Evolutionary conservation across 2,888 invertebrate species (phyloP), one percentile per base, ranked within the genome.

Genomic region (Urechis unicinctus): DNA sequence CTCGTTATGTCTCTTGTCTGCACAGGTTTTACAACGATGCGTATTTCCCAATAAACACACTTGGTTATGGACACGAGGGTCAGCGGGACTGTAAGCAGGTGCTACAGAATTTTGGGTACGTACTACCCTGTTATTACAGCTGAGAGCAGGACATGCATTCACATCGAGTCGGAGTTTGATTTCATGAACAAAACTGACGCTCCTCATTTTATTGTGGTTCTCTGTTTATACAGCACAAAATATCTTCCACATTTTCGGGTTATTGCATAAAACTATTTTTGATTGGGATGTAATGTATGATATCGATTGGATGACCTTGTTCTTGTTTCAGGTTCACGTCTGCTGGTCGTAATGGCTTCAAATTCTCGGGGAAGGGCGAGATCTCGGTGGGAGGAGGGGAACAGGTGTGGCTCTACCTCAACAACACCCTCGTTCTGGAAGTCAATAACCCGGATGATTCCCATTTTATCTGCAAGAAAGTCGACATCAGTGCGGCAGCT

Each of bases 381-480:
- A 63, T 72, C 6, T 66, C 67, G 3, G 50, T 71, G 3, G 69
- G 61, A 9, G 72, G 72, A 1, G 72, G 72, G 6, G 70, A 71
- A 22, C n/a, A 68, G 28, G 46, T 71, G 52, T 72, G 71, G 71
- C 58, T 72, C n/a, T 70, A 66, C 55, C 62, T 72, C 26, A 68
- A 71, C 52, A 64, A 65, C 46, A 57, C 62, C 25, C 50, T 66
- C 17, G 58, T 70, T 2, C 46, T 69, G n/a, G 63, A 72, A 53
- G 59, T 67, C n/a, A 47, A 63, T 13, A 47, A 55, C 26, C 22
- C 50, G 4, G 29, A 5, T 25, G 17, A 24, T 25, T n/a, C 64
- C 17, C 44, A 28, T 29, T 6, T 45, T 17, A n/a, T 47, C 51
- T 61, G 61, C 36, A 57, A 55, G 31, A 47, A 26, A 3, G 21